A percentile compares a stretch with the other conserved stretches of the same genome.
Conservation (phyloP, 2,113 vertebrate species). For the Pelvicachromis taeniatus region DNA sequence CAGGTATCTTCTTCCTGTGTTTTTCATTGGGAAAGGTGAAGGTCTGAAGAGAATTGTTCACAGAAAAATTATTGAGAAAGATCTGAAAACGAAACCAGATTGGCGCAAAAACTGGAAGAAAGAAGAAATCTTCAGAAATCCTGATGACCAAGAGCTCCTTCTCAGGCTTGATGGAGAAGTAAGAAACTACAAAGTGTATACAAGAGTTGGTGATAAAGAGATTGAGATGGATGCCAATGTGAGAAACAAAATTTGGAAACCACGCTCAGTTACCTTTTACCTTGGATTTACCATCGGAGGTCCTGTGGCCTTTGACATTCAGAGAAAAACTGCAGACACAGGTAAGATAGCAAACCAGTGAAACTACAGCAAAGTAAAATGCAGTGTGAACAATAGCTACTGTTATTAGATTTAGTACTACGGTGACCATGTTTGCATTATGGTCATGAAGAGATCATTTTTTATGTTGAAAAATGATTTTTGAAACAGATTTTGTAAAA, state of each 20-base stretch:
- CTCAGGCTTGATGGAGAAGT: neutral
- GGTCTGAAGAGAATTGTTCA: neutral
- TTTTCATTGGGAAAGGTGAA: conserved; percentile 1
- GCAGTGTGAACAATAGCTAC: neutral
- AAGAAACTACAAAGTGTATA: neutral
- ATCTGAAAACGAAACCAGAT: neutral
- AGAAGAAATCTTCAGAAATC: neutral
- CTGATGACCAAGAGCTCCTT: neutral
- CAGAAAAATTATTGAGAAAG: neutral
- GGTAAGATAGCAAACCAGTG: neutral
- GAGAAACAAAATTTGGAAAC: neutral
- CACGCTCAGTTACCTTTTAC: neutral
- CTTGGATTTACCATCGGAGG: conserved; percentile 31
- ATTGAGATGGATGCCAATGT: neutral
- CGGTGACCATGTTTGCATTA: accelerated
- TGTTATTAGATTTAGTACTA: neutral
- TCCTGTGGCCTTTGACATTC: neutral
- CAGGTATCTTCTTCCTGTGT: neutral
- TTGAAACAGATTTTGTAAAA: neutral
- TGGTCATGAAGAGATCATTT: accelerated
- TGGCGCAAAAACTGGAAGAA: neutral
- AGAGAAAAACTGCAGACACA: accelerated
- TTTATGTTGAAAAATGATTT: neutral
- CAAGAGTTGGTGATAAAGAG: neutral
- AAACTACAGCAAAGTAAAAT: neutral